phyloP scores from a whole-genome alignment of 2,888 invertebrate genomes.

The Tachina grossa region DNA sequence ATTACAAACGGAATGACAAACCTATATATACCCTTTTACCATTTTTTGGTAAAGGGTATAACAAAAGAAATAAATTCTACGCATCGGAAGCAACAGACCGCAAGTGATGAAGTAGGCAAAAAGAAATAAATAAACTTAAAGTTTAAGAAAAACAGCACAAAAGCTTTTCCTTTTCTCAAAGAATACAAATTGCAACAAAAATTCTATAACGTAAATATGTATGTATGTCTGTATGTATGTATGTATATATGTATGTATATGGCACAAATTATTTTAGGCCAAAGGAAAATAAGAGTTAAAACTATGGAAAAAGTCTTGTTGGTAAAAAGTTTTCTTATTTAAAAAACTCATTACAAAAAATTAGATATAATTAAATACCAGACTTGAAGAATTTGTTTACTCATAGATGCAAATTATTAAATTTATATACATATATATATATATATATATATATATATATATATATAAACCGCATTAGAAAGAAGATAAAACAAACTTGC shows the following conservation, averaged over 20 bases:
- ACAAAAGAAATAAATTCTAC: conserved; percentile 40
- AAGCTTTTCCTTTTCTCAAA: conserved; percentile 9
- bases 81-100: conserved; percentile 60
- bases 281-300: conserved; percentile 58
- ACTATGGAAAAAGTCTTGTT: conserved; percentile 76
- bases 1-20: no score
- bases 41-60: no score
- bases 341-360: conserved; percentile 25
- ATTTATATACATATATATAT: no score
- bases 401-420: background rate
- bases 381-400: background rate
- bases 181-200: conserved; percentile 4
- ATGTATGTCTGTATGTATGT: no score
- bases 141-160: conserved; percentile 48
- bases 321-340: conserved; percentile 74
- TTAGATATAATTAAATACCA: background rate
- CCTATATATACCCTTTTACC: no score
- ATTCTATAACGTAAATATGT: no score
- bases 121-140: conserved; percentile 46
- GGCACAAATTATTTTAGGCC: no score
- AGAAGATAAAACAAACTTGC: no score
- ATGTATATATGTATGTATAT: no score
- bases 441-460: no score
- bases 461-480: no score
- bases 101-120: conserved; percentile 40